Percentiles rank a stretch among this genome's conserved stretches.
Conservation (phyloP, 2,113 vertebrate species). For the Butorides virescens region DNA sequence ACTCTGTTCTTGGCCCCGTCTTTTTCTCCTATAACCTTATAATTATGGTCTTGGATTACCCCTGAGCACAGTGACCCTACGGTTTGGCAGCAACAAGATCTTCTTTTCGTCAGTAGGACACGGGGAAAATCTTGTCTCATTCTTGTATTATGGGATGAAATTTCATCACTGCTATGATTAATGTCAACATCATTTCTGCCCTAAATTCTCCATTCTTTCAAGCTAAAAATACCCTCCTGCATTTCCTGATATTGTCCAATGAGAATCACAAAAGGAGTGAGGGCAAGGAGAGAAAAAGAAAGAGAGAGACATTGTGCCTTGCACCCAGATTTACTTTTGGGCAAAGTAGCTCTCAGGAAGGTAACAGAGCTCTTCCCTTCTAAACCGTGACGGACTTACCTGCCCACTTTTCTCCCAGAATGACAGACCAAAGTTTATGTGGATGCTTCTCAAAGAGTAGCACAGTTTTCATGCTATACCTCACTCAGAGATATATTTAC, state of each 20-base stretch:
- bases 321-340: background rate
- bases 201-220: constrained; percentile 25
- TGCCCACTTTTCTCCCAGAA: background rate
- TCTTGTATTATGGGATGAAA: background rate
- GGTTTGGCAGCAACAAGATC: constrained; percentile 11
- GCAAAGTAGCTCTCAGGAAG: background rate
- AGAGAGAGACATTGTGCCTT: background rate
- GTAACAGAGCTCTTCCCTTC: background rate
- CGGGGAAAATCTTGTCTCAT: background rate
- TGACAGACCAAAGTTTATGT: background rate
- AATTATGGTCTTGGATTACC: background rate
- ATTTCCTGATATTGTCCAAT: background rate
- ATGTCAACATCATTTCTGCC: constrained; percentile 22
- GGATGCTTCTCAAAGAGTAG: background rate
- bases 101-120: constrained; percentile 39
- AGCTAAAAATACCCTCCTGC: constrained; percentile 18
- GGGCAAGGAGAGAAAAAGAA: background rate
- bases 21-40: background rate
- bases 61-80: background rate
- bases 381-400: background rate
- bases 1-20: background rate
- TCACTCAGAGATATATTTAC: background rate
- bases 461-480: background rate
- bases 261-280: background rate
- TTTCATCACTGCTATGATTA: constrained; percentile 13